Base-by-base conservation (phyloP, 2,888 invertebrate genomes). In the Cantharis rustica region DNA sequence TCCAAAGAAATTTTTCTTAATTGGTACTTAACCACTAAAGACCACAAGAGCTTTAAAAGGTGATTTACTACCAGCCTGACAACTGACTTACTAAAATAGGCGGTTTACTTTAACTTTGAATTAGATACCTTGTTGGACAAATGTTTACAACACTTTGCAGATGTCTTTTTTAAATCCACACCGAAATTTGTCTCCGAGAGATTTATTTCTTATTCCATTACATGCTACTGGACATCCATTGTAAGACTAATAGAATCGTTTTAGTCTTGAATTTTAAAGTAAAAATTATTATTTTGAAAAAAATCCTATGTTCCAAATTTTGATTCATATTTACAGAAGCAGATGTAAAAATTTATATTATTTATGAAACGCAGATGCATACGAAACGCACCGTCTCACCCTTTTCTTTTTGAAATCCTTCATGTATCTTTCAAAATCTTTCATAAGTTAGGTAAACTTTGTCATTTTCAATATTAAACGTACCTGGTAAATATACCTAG, bases 71-170 rank as follows among this genome's bases (percentile, higher is more conserved):
- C 20, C 26, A 27, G 20, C 73, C 47, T 74, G 75, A 78, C 78
- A 77, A 79, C 76, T 74, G 76, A 76, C 73, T 75, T 72, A 73
- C 16, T n/a, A 31, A 72, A 75, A 69, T 72, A 66, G 77, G 77
- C 69, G 77, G 77, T 75, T 73, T 70, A 71, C 73, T 74, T 71
- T 47, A 17, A 23, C 27, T 63, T n/a, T 11, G 31, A 72, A 71
- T 75, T 70, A 62, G 70, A 63, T 47, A 61, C 31, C 72, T 76
- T 79, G 79, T 80, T 79, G 69, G 71, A 80, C 78, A 80, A 78
- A 80, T 78, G 79, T 80, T 80, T 79, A 81, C 79, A 79, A 77
- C 75, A 69, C 64, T 73, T 74, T 68, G 75, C 82, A 82, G 82
- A 82, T 81, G 82, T 80, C 79, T 79, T 81, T 77, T 80, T 81